Base-by-base conservation (phyloP, 1,140 invertebrate species). In the Elymnias hypermnestra region DNA sequence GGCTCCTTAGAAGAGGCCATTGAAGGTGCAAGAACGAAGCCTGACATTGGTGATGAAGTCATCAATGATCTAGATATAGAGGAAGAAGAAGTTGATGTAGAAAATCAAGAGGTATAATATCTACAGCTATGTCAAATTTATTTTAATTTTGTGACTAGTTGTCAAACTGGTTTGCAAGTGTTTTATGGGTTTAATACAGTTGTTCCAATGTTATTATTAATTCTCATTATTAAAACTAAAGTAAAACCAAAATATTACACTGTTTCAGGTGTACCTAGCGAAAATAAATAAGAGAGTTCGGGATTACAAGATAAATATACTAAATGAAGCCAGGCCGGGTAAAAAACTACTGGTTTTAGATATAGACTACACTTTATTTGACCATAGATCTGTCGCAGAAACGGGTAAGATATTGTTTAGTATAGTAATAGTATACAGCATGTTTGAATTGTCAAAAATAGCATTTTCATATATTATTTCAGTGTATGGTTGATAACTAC, bases 351-450 rank as follows among this genome's bases (percentile, higher is more conserved):
- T 99, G 2, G 97, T 99, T 0, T 83, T 99, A 17, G 97, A 99
- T 72, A 98, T 99, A 69, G 97, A 99, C 83, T 98, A 99, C 66
- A 99, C 97, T 5, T 81, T 99, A 6, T 98, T 98, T 82, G 97
- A 98, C 88, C 97, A 98, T 72, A 91, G 94, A 76, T 98, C 97
- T 15, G 90, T 92, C 6, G 97, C 95, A 3, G 94, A 97, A 83
- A 92, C 91, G 52, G 96, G 94, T 57, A 84, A 59, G 65, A 21
- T 21, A 4, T 21, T 21, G 3, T 21, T 21, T 21, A 21, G 3
- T 21, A 21, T 21, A 4, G 6, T n/a, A n/a, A n/a, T n/a, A n/a
- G n/a, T n/a, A n/a, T n/a, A n/a, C n/a, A n/a, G n/a, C n/a, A n/a
- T n/a, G n/a, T n/a, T n/a, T n/a, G n/a, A n/a, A n/a, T n/a, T n/a